Base-by-base conservation (phyloP, 2,797 vertebrate species). In the Tachyglossus aculeatus region DNA sequence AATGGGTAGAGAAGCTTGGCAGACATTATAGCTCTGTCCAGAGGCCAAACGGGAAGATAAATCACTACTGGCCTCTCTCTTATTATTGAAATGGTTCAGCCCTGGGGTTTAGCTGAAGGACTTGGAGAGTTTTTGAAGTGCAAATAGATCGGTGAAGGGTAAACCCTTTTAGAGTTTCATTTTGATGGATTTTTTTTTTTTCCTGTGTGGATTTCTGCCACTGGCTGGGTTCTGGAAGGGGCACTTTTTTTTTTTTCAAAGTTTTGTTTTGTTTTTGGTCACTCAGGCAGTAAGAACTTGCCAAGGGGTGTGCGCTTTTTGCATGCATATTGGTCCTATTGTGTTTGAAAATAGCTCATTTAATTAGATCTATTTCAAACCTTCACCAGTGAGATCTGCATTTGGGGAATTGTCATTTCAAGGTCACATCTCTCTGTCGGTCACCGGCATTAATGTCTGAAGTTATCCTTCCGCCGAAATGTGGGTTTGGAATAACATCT, bases 61-160 rank as follows among this genome's bases (percentile, higher is more conserved):
- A 92, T 93, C 87, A 89, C 83, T 64, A 48, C 84, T 84, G 86
- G 78, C 83, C 88, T 84, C 87, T 90, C 86, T 88, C 88, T 88
- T 90, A 85, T 88, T 93, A 91, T 91, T 93, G 78, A 88, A 90
- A 89, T 92, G 81, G 87, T 88, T 90, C 87, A 90, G 89, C 82
- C 90, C 88, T 86, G 80, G 89, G 91, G 88, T 93, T 93, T 93
- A 89, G 87, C 89, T 92, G 77, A 90, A 88, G 91, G 88, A 88
- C 85, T 92, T 89, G 78, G 64, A 70, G 79, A 82, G 86, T 89
- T 93, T 88, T 94, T 93, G 93, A 94, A 94, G 91, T 92, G 90
- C 91, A 93, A 94, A 94, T 93, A 86, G 86, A 77, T 78, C 91
- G 81, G 86, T 83, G 90, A 92, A 93, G 90, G 85, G 86, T 91